Evolutionary conservation across 2,888 invertebrate genomes (phyloP), one percentile per base, ranked within the genome.

Genomic region (Agapetus fuscipes): DNA sequence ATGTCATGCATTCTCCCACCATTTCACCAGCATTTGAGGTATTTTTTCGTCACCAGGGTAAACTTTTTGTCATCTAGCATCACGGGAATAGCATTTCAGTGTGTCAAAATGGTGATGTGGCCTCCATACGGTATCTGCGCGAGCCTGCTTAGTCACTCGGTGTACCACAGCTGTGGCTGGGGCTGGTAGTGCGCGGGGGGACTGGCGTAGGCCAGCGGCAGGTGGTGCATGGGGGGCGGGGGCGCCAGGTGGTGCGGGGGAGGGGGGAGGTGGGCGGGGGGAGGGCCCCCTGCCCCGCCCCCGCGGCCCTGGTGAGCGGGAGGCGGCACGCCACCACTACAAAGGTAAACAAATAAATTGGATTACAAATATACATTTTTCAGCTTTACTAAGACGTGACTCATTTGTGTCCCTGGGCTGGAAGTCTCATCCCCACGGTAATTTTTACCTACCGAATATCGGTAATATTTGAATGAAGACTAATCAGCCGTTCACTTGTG

Each of bases 291-390:
- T 17, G 25, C 43, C 36, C 76, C 76, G 56, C 80, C 65, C 35
- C 83, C 83, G 54, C 79, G 79, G 52, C 80, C 80, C 67, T 86
- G 85, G 63, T 86, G 89, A 13, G 89, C 88, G 33, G 84, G 83
- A 7, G 89, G 88, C 32, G 87, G 88, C 27, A 87, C 41, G 7
- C 38, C 43, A 25, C 42, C 41, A 12, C 38, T 37, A 30, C 37
- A 37, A 30, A 17, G 46, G 33, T 9, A 16, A 9, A 29, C n/a
- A n/a, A n/a, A 20, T 15, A 17, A n/a, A 37, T 13, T 25, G 34
- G 6, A 35, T 17, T 9, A 38, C 9, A 15, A 24, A 17, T 17
- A 12, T 13, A 3, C 7, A 7, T 5, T n/a, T n/a, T n/a, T n/a
- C n/a, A n/a, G n/a, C n/a, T n/a, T n/a, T n/a, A n/a, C n/a, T n/a